These are phyloP conservation scores for Drosophila busckii DNA, from an alignment of 1,140 invertebrate species.

Conservation along the genomic window DNA sequence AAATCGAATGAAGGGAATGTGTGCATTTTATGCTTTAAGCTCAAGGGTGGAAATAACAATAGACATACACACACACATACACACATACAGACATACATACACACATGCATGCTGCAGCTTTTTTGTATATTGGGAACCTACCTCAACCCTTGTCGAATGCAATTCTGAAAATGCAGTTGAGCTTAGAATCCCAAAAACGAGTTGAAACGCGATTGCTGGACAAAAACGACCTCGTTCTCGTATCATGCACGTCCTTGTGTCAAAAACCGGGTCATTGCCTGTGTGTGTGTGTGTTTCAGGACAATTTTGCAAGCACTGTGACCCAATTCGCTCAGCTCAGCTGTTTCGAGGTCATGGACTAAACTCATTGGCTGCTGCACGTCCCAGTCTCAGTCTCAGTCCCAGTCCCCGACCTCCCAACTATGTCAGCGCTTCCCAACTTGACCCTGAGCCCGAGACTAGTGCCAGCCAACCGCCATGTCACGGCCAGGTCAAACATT, in stretches of 20 bases:
- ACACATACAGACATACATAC: constrained; percentile 2
- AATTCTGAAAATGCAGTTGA: not conserved
- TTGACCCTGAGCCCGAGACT: not conserved
- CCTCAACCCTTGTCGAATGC: constrained; percentile 43
- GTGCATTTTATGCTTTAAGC: too few relatives aligned
- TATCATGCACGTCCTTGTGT: not conserved
- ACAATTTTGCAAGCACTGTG: constrained; percentile 33
- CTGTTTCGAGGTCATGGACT: constrained; percentile 17
- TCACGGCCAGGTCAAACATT: constrained; percentile 24
- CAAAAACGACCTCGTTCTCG: constrained; percentile 4
- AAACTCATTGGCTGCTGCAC: not conserved
- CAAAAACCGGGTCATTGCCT: constrained; percentile 21
- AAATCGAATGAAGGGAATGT: too few relatives aligned
- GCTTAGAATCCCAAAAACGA: too few relatives aligned
- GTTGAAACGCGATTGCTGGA: too few relatives aligned
- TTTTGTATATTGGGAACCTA: constrained; percentile 41
- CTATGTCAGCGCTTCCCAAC: constrained; percentile 7
- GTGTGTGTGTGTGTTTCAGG: constrained; percentile 2
- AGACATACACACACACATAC: constrained; percentile 19
- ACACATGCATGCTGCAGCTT: constrained; percentile 8
- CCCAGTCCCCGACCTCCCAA: not conserved
- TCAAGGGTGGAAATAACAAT: constrained; percentile 1
- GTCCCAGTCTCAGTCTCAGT: not conserved
- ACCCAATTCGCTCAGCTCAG: constrained; percentile 25
- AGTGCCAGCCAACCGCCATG: constrained; percentile 2